Evolutionary conservation across 2,113 vertebrate species (phyloP).

Genomic region (Caranx melampygus): DNA sequence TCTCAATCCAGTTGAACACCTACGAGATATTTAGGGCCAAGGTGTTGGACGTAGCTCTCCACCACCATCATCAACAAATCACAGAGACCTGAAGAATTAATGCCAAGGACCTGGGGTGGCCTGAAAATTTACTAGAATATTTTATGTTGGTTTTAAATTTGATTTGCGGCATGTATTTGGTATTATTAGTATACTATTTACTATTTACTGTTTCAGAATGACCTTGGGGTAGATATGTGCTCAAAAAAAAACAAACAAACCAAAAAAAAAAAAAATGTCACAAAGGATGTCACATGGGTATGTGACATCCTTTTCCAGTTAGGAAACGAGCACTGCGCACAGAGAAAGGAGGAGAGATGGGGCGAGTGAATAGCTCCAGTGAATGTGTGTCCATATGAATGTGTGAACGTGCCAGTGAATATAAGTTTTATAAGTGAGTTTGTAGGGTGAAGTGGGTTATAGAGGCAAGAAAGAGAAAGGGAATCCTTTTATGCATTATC

Average conservation of each 20-base stretch:
- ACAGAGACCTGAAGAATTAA: too few relatives aligned
- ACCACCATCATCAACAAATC: too few relatives aligned
- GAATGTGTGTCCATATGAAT: constrained; percentile 26
- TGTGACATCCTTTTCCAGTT: constrained; percentile 41
- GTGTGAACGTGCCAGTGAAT: constrained; percentile 29
- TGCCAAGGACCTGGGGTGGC: too few relatives aligned
- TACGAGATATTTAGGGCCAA: too few relatives aligned
- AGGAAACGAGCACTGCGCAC: constrained; percentile 16
- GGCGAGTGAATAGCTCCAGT: constrained; percentile 28
- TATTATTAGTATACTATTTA: too few relatives aligned
- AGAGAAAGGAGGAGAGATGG: constrained; percentile 17
- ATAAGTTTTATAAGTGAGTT: constrained; percentile 67
- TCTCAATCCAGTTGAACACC: too few relatives aligned
- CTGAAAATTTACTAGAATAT: too few relatives aligned
- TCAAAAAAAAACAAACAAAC: constrained; percentile 16
- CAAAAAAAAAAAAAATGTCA: constrained; percentile 30
- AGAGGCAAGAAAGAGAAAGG: constrained; percentile 68
- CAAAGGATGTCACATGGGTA: constrained; percentile 5
- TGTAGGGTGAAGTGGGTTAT: constrained; percentile 74
- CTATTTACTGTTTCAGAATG: not conserved
- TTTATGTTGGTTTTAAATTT: too few relatives aligned
- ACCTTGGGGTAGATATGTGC: not conserved
- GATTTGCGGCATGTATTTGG: too few relatives aligned
- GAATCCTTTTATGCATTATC: constrained; percentile 82
- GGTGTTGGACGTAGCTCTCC: too few relatives aligned